Base-by-base conservation (phyloP, 2,797 vertebrate species). In the Pelochelys cantorii region DNA sequence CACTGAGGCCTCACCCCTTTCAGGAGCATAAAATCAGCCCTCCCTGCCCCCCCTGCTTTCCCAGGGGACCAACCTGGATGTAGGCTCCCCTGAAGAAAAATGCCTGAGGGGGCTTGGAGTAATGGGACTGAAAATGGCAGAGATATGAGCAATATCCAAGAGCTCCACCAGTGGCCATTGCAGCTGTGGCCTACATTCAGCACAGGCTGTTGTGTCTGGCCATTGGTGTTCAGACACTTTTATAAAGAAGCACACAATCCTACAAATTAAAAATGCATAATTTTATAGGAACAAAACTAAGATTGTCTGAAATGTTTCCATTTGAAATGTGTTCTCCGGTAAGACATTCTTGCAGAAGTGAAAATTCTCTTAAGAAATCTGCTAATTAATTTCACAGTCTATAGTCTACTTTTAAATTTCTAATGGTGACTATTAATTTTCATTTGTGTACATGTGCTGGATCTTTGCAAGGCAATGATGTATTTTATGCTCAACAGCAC, bases 341-440 rank as follows among this genome's bases (percentile, higher is more conserved):
- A 93, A 96, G 96, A 93, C 81, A 96, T 95, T 96, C 97, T 94
- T 93, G 95, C 89, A 84, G 31, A 29, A 90, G 82, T 93, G 87
- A 83, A 96, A 96, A 97, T 95, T 95, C 85, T 96, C 88, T 92
- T 88, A 92, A 86, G 42, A 48, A 90, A 93, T 83, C 90, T 82
- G 85, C 92, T 97, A 95, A 97, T 96, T 96, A 97, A 96, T 96
- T 95, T 94, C 93, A 90, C 92, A 92, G 93, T 91, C 93, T 93
- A 71, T 85, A 85, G 85, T 80, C 93, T 81, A 91, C 94, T 93
- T 92, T 95, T 93, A 95, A 0, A 0, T 85, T 96, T 90, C 92
- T 96, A 97, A 97, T 96, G 95, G 96, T 93, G 60, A 81, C 95
- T 93, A 97, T 97, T 95, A 96, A 96, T 97, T 92, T 95, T 97